Conservation (phyloP, 2,797 vertebrate species). For the Thalassophryne amazonica region DNA sequence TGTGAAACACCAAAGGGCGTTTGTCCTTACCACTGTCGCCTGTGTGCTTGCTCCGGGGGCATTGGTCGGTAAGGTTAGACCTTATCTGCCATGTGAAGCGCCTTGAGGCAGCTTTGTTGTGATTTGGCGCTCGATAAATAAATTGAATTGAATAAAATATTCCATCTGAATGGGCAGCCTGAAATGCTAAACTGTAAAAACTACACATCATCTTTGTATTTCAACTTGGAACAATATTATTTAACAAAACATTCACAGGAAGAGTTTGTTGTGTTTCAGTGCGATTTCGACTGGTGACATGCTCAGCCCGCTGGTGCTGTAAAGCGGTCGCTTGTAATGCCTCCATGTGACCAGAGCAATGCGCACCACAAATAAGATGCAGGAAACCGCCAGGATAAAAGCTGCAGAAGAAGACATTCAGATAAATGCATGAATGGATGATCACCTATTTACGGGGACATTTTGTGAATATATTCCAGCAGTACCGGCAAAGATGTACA, state of each 20-base stretch:
- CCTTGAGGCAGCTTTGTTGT: no score
- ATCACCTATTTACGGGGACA: not conserved
- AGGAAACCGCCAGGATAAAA: constrained; percentile 41
- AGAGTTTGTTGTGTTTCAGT: constrained; percentile 51
- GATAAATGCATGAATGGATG: not conserved
- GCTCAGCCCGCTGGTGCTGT: constrained; percentile 24
- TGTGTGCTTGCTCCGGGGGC: no score
- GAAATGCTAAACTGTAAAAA: no score
- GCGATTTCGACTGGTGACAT: constrained; percentile 65
- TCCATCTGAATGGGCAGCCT: no score
- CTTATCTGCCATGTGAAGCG: no score
- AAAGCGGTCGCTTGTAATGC: constrained; percentile 54
- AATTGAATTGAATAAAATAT: no score
- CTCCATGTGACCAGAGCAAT: constrained; percentile 55
- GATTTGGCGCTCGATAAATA: no score
- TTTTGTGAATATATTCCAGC: not conserved
- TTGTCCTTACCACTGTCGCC: no score
- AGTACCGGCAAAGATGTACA: constrained; percentile 68
- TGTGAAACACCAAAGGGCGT: no score
- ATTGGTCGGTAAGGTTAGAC: no score
- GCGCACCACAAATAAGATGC: constrained; percentile 33
- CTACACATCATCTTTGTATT: no score
- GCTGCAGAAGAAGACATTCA: constrained; percentile 35
- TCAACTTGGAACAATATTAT: no score
- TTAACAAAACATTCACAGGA: constrained; percentile 26